Evolutionary conservation across 1,140 invertebrate genomes (phyloP).

Genomic region (Oryctes rhinoceros): DNA sequence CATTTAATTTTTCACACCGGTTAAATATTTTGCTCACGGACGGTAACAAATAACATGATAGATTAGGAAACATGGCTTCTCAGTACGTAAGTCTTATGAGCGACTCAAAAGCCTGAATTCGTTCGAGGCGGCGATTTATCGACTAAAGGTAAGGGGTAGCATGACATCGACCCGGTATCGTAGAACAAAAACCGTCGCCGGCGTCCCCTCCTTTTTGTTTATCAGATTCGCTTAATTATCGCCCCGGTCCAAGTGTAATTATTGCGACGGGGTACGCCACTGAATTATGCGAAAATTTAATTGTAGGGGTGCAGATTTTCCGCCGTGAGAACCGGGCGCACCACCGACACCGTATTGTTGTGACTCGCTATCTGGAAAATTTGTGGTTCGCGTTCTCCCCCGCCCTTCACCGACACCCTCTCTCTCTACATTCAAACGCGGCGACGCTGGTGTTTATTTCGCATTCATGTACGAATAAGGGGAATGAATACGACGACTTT

Average conservation of each 20-base stretch:
- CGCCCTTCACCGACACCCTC: neutral
- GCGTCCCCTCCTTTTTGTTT: neutral
- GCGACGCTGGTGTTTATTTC: neutral
- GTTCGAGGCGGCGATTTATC: neutral
- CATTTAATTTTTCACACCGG: too few species aligned
- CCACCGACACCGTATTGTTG: neutral
- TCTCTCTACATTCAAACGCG: neutral
- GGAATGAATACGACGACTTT: neutral
- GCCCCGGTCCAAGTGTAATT: neutral
- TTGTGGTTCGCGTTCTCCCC: neutral
- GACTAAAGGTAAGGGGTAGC: neutral
- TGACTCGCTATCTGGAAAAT: constrained; percentile 14
- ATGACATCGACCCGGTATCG: neutral
- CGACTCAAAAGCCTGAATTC: neutral
- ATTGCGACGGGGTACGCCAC: neutral
- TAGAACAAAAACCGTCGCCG: neutral
- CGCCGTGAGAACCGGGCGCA: neutral
- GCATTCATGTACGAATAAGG: neutral
- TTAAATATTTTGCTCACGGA: too few species aligned
- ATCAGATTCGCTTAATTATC: constrained; percentile 15
- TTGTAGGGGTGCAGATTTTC: neutral
- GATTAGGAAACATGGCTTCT: too few species aligned
- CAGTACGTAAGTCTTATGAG: too few species aligned
- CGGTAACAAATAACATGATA: too few species aligned
- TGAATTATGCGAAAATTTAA: constrained; percentile 23